phyloP scores from a whole-genome alignment of 2,888 invertebrate species.

The Uropetala carovei region DNA sequence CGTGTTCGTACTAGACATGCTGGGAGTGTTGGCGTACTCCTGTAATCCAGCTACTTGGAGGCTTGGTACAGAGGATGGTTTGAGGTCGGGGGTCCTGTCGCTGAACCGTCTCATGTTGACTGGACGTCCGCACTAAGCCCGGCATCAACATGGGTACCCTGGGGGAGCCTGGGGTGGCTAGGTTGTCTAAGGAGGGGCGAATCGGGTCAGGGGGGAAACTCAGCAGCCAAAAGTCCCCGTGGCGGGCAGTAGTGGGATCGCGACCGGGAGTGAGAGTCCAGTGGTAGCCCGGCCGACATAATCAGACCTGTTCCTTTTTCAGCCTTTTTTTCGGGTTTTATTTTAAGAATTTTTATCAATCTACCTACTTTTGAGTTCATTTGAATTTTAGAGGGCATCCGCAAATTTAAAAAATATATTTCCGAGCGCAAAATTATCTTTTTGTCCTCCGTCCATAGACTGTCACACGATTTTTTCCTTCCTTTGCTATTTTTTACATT shows the following conservation, averaged over 20 bases:
- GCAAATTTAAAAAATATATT: too few relatives aligned
- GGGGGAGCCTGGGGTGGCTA: slow-evolving; percentile 90
- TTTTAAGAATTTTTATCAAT: too few relatives aligned
- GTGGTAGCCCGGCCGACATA: slow-evolving; percentile 90
- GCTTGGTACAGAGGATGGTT: slow-evolving; percentile 93
- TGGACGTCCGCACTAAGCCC: slow-evolving; percentile 97
- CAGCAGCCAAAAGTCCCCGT: slow-evolving; percentile 99
- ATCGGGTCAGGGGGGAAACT: slow-evolving; percentile 99
- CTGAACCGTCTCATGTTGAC: slow-evolving; percentile 85
- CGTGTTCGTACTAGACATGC: slow-evolving; percentile 71
- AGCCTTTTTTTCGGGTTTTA: too few relatives aligned
- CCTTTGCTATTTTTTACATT: too few relatives aligned
- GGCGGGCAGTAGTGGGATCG: slow-evolving; percentile 99
- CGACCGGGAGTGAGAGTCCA: slow-evolving; percentile 96
- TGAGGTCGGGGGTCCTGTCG: slow-evolving; percentile 90
- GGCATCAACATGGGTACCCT: slow-evolving; percentile 96
- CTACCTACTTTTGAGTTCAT: too few relatives aligned
- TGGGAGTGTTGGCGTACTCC: slow-evolving; percentile 97
- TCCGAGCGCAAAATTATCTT: too few relatives aligned
- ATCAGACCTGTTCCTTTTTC: slow-evolving; percentile 85
- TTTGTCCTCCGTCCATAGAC: too few relatives aligned
- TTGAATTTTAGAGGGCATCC: too few relatives aligned
- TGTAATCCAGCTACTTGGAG: slow-evolving; percentile 99
- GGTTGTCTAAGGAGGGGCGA: slow-evolving; percentile 98
- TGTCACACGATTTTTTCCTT: too few relatives aligned